Evolutionary conservation across 2,113 vertebrate genomes (phyloP).

Genomic region (Electrona antarctica): DNA sequence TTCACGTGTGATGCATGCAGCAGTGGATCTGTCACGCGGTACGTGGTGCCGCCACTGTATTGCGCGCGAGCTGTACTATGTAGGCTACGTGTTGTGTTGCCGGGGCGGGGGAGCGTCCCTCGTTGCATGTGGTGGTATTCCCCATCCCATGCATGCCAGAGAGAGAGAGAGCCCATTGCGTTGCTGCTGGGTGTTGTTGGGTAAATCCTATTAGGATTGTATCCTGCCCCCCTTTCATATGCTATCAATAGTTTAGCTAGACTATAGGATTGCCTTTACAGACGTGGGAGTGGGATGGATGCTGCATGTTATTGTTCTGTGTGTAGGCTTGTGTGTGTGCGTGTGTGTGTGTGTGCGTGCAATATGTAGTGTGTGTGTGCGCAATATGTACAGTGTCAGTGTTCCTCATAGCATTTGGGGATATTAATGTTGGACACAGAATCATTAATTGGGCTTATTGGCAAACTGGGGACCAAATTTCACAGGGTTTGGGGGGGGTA

Average conservation of each 20-base stretch:
- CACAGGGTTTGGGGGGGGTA: too few relatives aligned
- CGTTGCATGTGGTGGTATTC: slow-evolving; percentile 63
- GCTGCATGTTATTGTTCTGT: not conserved
- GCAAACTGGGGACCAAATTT: too few relatives aligned
- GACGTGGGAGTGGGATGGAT: slow-evolving; percentile 23
- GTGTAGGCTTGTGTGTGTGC: slow-evolving; percentile 4
- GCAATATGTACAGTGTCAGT: slow-evolving; percentile 9
- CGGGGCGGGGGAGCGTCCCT: slow-evolving; percentile 19
- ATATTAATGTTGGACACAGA: too few relatives aligned
- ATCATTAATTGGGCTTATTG: too few relatives aligned
- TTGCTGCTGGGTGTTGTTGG: not conserved
- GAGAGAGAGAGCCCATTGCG: too few relatives aligned
- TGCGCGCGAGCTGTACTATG: slow-evolving; percentile 16
- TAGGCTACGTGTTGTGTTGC: slow-evolving; percentile 9
- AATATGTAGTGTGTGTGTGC: slow-evolving; percentile 28
- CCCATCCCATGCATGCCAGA: slow-evolving; percentile 68
- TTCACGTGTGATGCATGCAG: not conserved
- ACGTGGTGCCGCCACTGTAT: not conserved
- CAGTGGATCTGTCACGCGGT: slow-evolving; percentile 2
- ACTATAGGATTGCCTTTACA: slow-evolving; percentile 17
- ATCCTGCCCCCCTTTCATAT: slow-evolving; percentile 30
- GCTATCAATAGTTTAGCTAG: slow-evolving; percentile 38
- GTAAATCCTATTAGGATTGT: slow-evolving; percentile 60
- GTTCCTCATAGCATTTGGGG: not conserved
- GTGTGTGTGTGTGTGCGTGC: slow-evolving; percentile 20